Percentiles rank a stretch among this genome's conserved stretches.
Evolutionary conservation across 2,113 vertebrate species (phyloP).

Genomic region (Pituophis catenifer): DNA sequence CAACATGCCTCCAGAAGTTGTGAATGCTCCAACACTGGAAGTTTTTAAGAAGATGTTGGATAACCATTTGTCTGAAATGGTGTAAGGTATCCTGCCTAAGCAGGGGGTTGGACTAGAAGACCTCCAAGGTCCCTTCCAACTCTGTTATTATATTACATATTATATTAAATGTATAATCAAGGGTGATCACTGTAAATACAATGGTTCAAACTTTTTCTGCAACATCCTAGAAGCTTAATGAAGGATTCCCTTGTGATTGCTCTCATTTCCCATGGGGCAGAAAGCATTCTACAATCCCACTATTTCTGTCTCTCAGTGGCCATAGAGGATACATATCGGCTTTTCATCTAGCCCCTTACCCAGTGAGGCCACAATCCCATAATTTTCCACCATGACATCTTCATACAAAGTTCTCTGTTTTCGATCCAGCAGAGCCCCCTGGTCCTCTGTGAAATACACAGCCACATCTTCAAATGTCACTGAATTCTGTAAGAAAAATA

Average conservation of each 20-base stretch:
- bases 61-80: no score
- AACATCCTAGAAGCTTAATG: not conserved
- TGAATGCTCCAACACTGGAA: no score
- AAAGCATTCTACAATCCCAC: not conserved
- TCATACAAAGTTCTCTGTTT: slow-evolving; percentile 5
- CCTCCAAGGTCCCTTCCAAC: no score
- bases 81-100: no score
- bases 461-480: slow-evolving; percentile 29
- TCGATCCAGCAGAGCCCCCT: slow-evolving; percentile 1
- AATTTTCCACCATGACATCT: slow-evolving; percentile 29
- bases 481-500: not conserved
- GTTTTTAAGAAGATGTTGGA: no score
- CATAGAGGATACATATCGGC: not conserved
- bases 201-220: not conserved
- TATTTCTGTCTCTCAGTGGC: not conserved
- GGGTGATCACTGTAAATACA: not conserved
- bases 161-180: not conserved
- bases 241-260: not conserved
- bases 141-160: no score
- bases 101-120: no score
- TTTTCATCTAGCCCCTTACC: slow-evolving; percentile 13
- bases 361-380: not conserved
- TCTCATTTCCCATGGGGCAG: not conserved
- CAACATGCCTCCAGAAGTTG: no score
- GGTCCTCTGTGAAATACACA: slow-evolving; percentile 9